These are phyloP conservation scores for Zapornia atra DNA, from an alignment of 2,113 vertebrate genomes.

Conservation along the genomic window DNA sequence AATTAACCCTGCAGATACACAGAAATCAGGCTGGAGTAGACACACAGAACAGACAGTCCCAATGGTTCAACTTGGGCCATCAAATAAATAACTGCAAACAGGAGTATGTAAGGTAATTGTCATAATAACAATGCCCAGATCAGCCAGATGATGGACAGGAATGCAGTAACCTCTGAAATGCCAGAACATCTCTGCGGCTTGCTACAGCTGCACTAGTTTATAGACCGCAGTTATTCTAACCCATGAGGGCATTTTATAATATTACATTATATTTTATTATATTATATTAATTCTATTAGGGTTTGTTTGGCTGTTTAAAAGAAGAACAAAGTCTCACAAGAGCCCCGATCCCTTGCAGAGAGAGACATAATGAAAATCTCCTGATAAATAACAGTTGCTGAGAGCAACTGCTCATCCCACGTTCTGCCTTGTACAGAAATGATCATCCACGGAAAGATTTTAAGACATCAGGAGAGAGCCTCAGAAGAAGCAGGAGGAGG, in stretches of 20 bases:
- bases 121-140: neutral
- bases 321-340: neutral
- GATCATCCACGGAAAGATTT: conserved; percentile 14
- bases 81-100: neutral
- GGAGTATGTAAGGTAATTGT: neutral
- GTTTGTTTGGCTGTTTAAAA: neutral
- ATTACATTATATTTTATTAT: conserved; percentile 8
- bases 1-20: neutral
- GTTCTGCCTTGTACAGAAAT: neutral
- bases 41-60: neutral
- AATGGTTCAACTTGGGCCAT: neutral
- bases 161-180: conserved; percentile 5
- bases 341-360: neutral
- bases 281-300: neutral
- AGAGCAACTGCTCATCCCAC: conserved; percentile 46
- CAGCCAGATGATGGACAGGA: neutral
- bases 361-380: neutral
- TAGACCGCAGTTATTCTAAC: neutral
- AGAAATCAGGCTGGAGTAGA: neutral
- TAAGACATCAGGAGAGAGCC: neutral
- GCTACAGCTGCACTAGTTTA: neutral
- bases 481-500: conserved; percentile 43
- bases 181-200: neutral
- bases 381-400: conserved; percentile 57
- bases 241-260: neutral